phyloP scores from a whole-genome alignment of 2,113 vertebrate genomes.

The Calonectris borealis region DNA sequence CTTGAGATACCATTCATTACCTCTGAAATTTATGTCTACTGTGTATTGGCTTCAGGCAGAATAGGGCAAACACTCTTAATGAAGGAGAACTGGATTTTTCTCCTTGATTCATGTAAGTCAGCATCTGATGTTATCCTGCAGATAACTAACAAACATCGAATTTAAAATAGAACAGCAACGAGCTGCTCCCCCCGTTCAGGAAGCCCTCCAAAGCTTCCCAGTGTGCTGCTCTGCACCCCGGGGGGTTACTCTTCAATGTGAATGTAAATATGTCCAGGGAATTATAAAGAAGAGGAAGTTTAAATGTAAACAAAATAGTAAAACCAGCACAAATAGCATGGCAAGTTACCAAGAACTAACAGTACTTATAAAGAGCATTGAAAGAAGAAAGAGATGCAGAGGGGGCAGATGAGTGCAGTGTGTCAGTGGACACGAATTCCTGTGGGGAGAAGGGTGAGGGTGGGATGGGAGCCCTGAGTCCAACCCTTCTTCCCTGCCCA shows the following conservation, averaged over 20 bases:
- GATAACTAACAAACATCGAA: neutral
- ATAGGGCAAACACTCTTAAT: conserved; percentile 20
- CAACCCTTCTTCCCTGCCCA: neutral
- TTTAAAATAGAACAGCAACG: conserved; percentile 4
- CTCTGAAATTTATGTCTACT: conserved; percentile 39
- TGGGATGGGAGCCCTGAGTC: neutral
- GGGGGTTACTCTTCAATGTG: neutral
- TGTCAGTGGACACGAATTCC: neutral
- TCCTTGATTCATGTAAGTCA: conserved; percentile 46
- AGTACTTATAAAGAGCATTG: neutral
- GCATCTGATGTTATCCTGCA: conserved; percentile 6
- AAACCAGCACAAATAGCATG: neutral
- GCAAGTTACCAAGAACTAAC: conserved; percentile 22
- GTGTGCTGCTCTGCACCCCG: neutral
- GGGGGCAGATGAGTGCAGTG: neutral
- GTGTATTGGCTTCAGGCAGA: conserved; percentile 33
- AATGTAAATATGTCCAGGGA: conserved; percentile 40
- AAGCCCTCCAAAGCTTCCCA: conserved; percentile 24
- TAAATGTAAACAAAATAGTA: conserved; percentile 42
- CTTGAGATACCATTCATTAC: conserved; percentile 40
- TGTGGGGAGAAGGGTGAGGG: neutral
- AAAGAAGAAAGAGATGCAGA: neutral
- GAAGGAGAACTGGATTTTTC: conserved; percentile 35
- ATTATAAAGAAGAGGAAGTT: conserved; percentile 44
- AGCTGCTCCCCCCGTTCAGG: neutral